Evolutionary conservation across 2,888 invertebrate species (phyloP).

Genomic region (Gymnoscelis rufifasciata): DNA sequence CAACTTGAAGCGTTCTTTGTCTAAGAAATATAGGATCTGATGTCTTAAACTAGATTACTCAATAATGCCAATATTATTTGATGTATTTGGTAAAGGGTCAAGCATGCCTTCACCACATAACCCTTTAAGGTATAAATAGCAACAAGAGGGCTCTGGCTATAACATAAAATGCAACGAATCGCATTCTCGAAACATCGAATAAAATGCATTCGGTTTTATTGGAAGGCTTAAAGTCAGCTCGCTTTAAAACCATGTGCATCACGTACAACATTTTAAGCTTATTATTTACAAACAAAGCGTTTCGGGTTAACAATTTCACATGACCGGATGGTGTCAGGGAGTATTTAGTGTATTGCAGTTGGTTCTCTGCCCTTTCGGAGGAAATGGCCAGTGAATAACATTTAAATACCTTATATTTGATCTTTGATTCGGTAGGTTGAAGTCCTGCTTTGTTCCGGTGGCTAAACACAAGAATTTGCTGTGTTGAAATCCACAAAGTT

Average conservation of each 20-base stretch:
- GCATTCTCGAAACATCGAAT: not conserved
- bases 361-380: slow-evolving; percentile 9
- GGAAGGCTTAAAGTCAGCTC: slow-evolving; percentile 10
- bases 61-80: no score
- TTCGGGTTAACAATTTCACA: slow-evolving; percentile 46
- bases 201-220: slow-evolving; percentile 5
- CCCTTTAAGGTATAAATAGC: no score
- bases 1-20: no score
- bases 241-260: slow-evolving; percentile 40
- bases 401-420: slow-evolving; percentile 7
- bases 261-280: slow-evolving; percentile 59
- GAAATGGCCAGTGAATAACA: slow-evolving; percentile 14
- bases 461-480: no score
- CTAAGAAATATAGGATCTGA: no score
- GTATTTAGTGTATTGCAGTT: slow-evolving; percentile 6
- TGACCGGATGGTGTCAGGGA: slow-evolving; percentile 50
- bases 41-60: no score
- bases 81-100: no score
- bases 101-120: no score
- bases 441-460: not conserved
- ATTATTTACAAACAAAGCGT: slow-evolving; percentile 70
- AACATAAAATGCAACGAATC: no score
- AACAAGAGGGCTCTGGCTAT: no score
- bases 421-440: slow-evolving; percentile 8
- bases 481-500: no score